Evolutionary conservation across 1,140 invertebrate genomes (phyloP).

Genomic region (Drosophila nigrodunni): DNA sequence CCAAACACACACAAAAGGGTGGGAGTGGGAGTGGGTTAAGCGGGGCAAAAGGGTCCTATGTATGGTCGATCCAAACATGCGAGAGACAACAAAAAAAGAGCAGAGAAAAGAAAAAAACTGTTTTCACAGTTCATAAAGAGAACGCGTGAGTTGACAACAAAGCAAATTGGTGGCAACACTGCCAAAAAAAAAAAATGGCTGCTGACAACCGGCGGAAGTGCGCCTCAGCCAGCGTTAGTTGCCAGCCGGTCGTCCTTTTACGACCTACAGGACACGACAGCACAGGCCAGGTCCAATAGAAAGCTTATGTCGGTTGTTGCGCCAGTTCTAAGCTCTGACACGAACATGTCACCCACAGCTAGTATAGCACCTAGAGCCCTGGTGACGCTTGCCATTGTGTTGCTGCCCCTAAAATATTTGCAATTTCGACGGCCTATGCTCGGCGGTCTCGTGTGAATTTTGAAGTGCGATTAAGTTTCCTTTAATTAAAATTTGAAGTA

Average conservation of each 20-base stretch:
- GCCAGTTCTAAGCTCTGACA: conserved; percentile 42
- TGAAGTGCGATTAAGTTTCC: not conserved
- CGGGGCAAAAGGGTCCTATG: not conserved
- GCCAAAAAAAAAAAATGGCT: conserved; percentile 31
- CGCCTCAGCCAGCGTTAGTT: conserved; percentile 41
- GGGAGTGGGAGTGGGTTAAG: not conserved
- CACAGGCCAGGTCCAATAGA: conserved; percentile 4
- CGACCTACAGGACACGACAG: conserved; percentile 52
- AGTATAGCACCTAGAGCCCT: not conserved
- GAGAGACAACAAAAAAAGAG: conserved; percentile 13
- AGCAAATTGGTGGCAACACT: conserved; percentile 60
- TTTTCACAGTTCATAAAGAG: conserved; percentile 62
- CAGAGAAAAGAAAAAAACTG: conserved; percentile 14
- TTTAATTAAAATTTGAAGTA: no score
- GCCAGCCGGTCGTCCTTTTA: conserved; percentile 53
- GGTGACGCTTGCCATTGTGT: conserved; percentile 7
- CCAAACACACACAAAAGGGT: conserved; percentile 25
- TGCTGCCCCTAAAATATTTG: not conserved
- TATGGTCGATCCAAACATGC: not conserved
- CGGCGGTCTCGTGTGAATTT: not conserved
- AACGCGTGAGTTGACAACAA: conserved; percentile 52
- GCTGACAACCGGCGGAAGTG: conserved; percentile 45
- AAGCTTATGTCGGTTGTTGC: conserved; percentile 59
- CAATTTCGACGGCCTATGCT: not conserved
- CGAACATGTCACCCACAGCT: conserved; percentile 16